Base-by-base conservation (phyloP, 2,888 invertebrate genomes). In the Drosophila mimetica region DNA sequence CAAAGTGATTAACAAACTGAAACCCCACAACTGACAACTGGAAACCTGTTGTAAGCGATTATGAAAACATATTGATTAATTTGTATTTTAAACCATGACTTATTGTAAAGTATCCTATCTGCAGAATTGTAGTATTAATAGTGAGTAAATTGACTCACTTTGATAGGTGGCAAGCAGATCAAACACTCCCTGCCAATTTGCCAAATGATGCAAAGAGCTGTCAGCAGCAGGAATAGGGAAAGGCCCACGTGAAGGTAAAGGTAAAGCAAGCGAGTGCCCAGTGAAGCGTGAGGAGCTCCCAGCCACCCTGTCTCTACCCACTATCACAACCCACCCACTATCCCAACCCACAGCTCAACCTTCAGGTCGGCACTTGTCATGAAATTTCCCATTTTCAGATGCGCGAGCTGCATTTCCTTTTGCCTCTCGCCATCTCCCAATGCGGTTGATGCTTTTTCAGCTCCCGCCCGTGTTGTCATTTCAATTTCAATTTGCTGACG, bases 401-500 rank as follows among this genome's bases (percentile, higher is more conserved):
- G 58, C 66, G 55, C 54, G 79, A 54, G 51, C 53, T 71, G 77
- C 75, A 76, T 66, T 80, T 71, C 60, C 76, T 73, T 73, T 80
- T 65, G 66, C 66, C 42, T 50, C 42, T 44, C 46, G 30, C 50
- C 50, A 36, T 50, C 42, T 50, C 46, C 37, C 50, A 53, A 36
- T 54, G 69, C 58, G 69, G 52, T 48, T 54, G 36, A 37, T 54
- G 63, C 34, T 34, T 32, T 54, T 61, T 46, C 50, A 53, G 44
- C 52, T 67, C 54, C 70, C 48, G 71, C 63, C 55, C 42, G 58
- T 50, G 71, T 46, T 63, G 59, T n/a, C 76, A 86, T 86, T 82
- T 72, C 81, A 74, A 84, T 86, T 84, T 84, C 78, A 74, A 86
- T 86, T 80, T 77, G 59, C 65, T 75, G 75, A 84, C 85, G 76